Evolutionary conservation across 2,888 invertebrate species (phyloP).

Genomic region (Geotrupes spiniger): DNA sequence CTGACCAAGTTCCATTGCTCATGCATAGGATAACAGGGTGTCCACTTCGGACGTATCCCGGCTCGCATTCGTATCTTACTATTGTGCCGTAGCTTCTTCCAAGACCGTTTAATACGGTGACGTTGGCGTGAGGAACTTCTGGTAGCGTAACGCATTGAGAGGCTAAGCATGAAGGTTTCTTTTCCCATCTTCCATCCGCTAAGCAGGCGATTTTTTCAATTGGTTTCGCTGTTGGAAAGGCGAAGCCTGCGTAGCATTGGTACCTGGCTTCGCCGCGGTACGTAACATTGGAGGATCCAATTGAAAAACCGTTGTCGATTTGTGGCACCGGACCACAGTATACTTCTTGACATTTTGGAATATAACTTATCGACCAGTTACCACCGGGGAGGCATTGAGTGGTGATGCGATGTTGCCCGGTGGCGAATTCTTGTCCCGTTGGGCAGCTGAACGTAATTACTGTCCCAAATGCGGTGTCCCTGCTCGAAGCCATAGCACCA

Average conservation of each 20-base stretch:
- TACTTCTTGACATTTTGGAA: conserved; percentile 92
- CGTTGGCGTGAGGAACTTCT: conserved; percentile 84
- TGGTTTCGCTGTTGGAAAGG: conserved; percentile 83
- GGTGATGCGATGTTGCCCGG: conserved; percentile 78
- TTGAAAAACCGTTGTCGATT: conserved; percentile 96
- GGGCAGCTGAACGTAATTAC: conserved; percentile 88
- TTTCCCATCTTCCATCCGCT: conserved; percentile 89
- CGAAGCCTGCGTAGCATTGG: conserved; percentile 95
- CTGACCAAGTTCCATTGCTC: conserved; percentile 96
- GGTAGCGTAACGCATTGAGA: conserved; percentile 86
- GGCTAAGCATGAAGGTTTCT: conserved; percentile 85
- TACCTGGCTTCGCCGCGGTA: conserved; percentile 91
- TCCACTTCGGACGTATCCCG: conserved; percentile 84
- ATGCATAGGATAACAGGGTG: conserved; percentile 89
- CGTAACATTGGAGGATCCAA: conserved; percentile 93
- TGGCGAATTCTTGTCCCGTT: conserved; percentile 90
- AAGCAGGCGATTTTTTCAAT: conserved; percentile 87
- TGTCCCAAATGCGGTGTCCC: conserved; percentile 91
- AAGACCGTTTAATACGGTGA: conserved; percentile 83
- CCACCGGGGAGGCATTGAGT: conserved; percentile 87
- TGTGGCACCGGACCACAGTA: conserved; percentile 98
- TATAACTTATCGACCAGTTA: conserved; percentile 88
- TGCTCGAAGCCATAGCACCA: conserved; percentile 85
- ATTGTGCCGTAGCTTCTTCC: conserved; percentile 93
- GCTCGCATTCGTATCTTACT: conserved; percentile 87